These are phyloP conservation scores for Clarias gariepinus DNA, from an alignment of 2,113 vertebrate genomes.

Conservation along the genomic window DNA sequence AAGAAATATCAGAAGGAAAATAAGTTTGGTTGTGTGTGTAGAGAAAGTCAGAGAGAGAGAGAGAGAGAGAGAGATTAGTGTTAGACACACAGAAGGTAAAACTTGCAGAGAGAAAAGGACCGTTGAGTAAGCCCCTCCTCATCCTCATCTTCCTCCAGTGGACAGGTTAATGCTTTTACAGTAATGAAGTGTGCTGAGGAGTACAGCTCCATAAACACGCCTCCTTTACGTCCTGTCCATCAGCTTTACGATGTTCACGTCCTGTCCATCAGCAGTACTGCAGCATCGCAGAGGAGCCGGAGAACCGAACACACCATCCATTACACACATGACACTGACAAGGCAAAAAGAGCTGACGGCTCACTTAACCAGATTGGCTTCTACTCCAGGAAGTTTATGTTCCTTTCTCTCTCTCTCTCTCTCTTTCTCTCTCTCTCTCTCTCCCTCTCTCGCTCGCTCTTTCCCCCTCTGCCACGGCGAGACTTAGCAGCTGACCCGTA, in stretches of 20 bases:
- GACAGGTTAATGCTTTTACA: constrained; percentile 76
- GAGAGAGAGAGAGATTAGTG: constrained; percentile 50
- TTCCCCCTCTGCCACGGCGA: neutral
- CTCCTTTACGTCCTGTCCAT: constrained; percentile 63
- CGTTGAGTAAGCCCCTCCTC: constrained; percentile 49
- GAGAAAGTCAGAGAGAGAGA: neutral
- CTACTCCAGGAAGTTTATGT: neutral
- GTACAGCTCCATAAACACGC: constrained; percentile 64
- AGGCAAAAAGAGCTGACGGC: constrained; percentile 50
- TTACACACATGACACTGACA: constrained; percentile 61
- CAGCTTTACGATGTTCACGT: constrained; percentile 69
- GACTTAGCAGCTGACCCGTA: too few species aligned
- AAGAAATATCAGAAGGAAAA: neutral
- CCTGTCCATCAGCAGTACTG: constrained; percentile 62
- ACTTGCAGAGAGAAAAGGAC: constrained; percentile 58
- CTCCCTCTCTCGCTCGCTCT: neutral
- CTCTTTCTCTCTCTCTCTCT: neutral
- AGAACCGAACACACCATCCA: constrained; percentile 49
- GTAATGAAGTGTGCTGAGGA: constrained; percentile 70
- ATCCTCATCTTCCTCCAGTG: constrained; percentile 49
- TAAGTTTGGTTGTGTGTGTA: neutral
- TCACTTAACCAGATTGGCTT: constrained; percentile 56
- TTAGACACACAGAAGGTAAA: constrained; percentile 51
- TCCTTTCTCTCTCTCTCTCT: neutral
- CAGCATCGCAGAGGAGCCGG: constrained; percentile 42